phyloP scores from a whole-genome alignment of 2,888 invertebrate genomes.

The Thelaira solivaga region DNA sequence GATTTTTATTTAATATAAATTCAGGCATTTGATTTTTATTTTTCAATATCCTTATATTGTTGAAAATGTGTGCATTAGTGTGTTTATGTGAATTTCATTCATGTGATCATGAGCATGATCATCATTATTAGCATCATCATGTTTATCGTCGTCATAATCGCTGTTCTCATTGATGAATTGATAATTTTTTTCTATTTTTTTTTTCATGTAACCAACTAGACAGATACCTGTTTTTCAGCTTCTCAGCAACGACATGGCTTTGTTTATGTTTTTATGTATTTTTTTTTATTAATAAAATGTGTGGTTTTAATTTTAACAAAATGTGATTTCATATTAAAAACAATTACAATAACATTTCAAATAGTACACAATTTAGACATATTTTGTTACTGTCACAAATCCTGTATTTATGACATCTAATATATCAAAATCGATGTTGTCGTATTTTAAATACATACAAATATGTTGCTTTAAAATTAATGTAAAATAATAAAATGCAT shows the following conservation, averaged over 20 bases:
- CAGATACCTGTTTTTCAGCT: constrained; percentile 24
- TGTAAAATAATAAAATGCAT: not conserved
- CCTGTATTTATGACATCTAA: constrained; percentile 38
- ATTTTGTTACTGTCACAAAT: constrained; percentile 19
- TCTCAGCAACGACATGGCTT: not conserved
- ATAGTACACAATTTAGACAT: constrained; percentile 11
- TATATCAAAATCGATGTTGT: constrained; percentile 44
- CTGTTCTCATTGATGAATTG: constrained; percentile 41
- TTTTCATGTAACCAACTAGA: too few relatives aligned
- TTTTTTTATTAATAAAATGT: not conserved
- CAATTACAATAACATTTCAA: constrained; percentile 47
- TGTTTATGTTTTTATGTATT: not conserved
- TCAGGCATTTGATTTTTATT: constrained; percentile 12
- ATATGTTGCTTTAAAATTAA: constrained; percentile 2
- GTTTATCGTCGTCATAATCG: not conserved
- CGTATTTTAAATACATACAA: constrained; percentile 23
- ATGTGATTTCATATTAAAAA: constrained; percentile 37
- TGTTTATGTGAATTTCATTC: constrained; percentile 21
- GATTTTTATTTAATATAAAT: not conserved
- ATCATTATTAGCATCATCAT: not conserved
- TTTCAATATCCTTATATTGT: constrained; percentile 43
- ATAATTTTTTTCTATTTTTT: not conserved
- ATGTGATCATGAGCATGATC: constrained; percentile 19
- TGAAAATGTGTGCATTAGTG: not conserved
- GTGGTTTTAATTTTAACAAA: constrained; percentile 44